Conservation (phyloP, 2,888 invertebrate genomes). For the Drosophila meridiana region DNA sequence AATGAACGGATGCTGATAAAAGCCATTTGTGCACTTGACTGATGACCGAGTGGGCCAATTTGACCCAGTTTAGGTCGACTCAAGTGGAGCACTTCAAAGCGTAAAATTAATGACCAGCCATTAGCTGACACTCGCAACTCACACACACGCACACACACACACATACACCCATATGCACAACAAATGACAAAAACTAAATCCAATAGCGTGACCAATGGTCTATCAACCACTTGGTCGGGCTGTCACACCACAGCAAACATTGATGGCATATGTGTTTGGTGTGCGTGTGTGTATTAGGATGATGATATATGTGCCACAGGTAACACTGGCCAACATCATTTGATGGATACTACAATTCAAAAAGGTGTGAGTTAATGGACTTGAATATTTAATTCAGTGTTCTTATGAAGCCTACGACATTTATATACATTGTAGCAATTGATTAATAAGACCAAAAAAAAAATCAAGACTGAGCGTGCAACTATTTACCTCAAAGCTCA, state of each 20-base stretch:
- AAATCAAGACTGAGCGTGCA: not conserved
- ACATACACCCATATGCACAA: slow-evolving; percentile 22
- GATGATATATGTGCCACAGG: slow-evolving; percentile 38
- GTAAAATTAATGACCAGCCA: slow-evolving; percentile 60
- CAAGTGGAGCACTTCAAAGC: slow-evolving; percentile 27
- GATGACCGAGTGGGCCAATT: slow-evolving; percentile 16
- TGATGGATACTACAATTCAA: not conserved
- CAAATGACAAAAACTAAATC: slow-evolving; percentile 25
- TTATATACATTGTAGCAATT: not conserved
- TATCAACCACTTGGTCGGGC: slow-evolving; percentile 44
- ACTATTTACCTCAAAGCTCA: not conserved
- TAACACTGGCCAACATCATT: slow-evolving; percentile 25
- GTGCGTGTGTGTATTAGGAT: slow-evolving; percentile 7
- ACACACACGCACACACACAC: slow-evolving; percentile 10
- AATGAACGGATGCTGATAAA: slow-evolving; percentile 43
- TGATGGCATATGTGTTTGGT: slow-evolving; percentile 23
- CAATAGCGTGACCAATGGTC: slow-evolving; percentile 50
- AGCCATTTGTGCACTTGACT: slow-evolving; percentile 34
- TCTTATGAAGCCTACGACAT: not conserved
- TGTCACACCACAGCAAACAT: slow-evolving; percentile 27
- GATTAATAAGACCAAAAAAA: not conserved
- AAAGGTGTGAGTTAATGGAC: slow-evolving; percentile 1
- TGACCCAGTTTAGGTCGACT: slow-evolving; percentile 28
- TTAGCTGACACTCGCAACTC: slow-evolving; percentile 50
- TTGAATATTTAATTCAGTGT: not conserved